A percentile compares a stretch with the other conserved stretches of the same genome.
These are phyloP conservation scores for Choristoneura rosaceana DNA, from an alignment of 2,888 invertebrate genomes.

Conservation along the genomic window DNA sequence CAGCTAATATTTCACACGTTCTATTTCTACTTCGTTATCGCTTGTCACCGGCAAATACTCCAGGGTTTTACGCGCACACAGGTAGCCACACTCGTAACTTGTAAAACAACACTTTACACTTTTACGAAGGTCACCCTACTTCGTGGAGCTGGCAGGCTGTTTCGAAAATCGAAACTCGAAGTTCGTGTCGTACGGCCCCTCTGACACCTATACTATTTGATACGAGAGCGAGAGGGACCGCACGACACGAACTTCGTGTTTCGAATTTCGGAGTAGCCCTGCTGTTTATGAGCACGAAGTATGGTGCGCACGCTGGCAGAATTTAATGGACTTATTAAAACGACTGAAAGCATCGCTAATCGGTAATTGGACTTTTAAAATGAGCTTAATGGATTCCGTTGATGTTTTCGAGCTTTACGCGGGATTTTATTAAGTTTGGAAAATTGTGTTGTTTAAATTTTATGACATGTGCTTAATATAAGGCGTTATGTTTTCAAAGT, in stretches of 20 bases:
- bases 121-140: constrained; percentile 34
- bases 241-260: too few species aligned
- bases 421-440: neutral
- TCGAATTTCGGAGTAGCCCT: too few species aligned
- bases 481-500: too few species aligned
- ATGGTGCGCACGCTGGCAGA: constrained; percentile 11
- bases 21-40: constrained; percentile 43
- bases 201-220: too few species aligned
- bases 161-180: too few species aligned
- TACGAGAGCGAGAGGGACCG: too few species aligned
- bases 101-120: constrained; percentile 33
- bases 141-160: too few species aligned
- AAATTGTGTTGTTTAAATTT: neutral
- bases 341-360: constrained; percentile 18
- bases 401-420: constrained; percentile 10
- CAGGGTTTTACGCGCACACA: constrained; percentile 34
- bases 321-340: constrained; percentile 32
- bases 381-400: constrained; percentile 26
- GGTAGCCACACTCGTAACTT: constrained; percentile 28
- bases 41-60: constrained; percentile 38
- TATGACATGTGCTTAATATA: neutral
- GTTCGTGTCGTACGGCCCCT: too few species aligned
- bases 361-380: constrained; percentile 17
- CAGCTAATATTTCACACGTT: constrained; percentile 42
- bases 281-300: constrained; percentile 22